Percentiles rank a stretch among this genome's conserved stretches.
phyloP scores from a whole-genome alignment of 2,888 invertebrate species.

The Ypsolopha scabrella region DNA sequence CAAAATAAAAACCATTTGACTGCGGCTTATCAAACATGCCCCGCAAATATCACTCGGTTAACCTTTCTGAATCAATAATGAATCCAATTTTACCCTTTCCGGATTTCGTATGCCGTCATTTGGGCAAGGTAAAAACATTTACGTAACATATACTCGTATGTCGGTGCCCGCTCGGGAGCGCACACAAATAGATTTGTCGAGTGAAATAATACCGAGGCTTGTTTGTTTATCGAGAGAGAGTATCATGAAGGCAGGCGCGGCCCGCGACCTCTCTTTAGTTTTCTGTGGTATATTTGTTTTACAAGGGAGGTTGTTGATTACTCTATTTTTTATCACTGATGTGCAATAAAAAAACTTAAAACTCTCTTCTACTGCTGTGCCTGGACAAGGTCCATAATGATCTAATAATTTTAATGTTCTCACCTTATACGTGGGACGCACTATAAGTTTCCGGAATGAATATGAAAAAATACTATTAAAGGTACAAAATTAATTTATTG shows the following conservation, averaged over 20 bases:
- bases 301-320: no score
- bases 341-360: neutral
- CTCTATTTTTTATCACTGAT: no score
- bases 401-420: no score
- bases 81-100: slow-evolving; percentile 44
- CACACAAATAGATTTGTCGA: slow-evolving; percentile 27
- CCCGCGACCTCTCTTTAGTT: no score
- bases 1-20: neutral
- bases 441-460: no score
- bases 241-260: no score
- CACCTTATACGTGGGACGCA: no score
- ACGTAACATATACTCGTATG: slow-evolving; percentile 23
- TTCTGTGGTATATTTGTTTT: no score
- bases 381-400: no score
- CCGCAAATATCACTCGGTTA: slow-evolving; percentile 16
- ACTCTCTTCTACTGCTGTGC: no score
- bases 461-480: no score
- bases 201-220: slow-evolving; percentile 16
- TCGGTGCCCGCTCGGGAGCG: slow-evolving; percentile 5
- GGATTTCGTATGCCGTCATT: slow-evolving; percentile 22
- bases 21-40: neutral
- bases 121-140: slow-evolving; percentile 38
- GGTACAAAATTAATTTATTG: no score
- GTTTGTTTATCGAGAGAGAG: neutral
- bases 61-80: slow-evolving; percentile 57